Evolutionary conservation across 2,888 invertebrate species (phyloP), one percentile per base, ranked within the genome.

Genomic region (Neoaliturus tenellus): DNA sequence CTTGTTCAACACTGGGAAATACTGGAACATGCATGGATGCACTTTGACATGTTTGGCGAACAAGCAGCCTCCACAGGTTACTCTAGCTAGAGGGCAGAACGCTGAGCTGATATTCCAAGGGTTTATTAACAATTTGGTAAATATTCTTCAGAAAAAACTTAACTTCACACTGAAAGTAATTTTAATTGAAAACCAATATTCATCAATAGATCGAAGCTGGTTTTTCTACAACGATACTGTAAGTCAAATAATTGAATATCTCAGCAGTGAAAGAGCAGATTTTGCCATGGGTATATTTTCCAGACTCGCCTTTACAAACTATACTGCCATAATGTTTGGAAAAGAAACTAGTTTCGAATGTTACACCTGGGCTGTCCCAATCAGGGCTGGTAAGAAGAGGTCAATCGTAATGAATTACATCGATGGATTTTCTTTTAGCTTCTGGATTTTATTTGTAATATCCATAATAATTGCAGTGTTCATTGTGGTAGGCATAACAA

Each of bases 331-430:
- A 0, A 85, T 83, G n/a, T 87, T 87, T 28, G 86, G 87, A 17
- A 85, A 86, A 78, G 87, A 88, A 83, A 87, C 85, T 14, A 85
- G 86, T 73, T 87, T 88, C 85, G 88, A 88, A 31, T 88, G 88
- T 58, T 88, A 87, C 80, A 88, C 88, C 0, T 88, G 88, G 88
- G 88, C 87, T 20, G 87, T 88, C 10, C 88, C 88, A 0, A 81
- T 86, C 25, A 87, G 88, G 31, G 87, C 87, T 41, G 88, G 88
- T 25, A 83, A 84, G 3, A 85, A 86, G 23, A 87, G 87, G 0
- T 87, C 87, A 25, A 85, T 87, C 20, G 87, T 88, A 88, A 86
- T 85, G 14, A 87, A 87, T 41, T 88, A 87, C 31, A 51, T 87
- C 14, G 83, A 85, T 58, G 88, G 88, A 81, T 88, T 87, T 73